Conservation (phyloP, 2,888 invertebrate species). For the Chaetoderma sp. region DNA sequence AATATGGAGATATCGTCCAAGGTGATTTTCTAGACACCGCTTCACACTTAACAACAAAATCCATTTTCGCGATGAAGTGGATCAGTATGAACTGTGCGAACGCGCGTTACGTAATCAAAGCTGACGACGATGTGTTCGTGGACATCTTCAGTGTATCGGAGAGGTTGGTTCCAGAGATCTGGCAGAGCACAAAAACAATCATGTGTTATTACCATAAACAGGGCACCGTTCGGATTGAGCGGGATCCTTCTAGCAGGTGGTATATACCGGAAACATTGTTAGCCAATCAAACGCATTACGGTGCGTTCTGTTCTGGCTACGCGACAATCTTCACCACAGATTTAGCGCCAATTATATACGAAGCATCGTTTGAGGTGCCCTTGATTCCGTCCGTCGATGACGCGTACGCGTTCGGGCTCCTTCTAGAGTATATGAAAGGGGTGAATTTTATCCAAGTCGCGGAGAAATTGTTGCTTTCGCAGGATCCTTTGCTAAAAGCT, state of each 20-base stretch:
- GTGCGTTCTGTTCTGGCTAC: slow-evolving; percentile 2
- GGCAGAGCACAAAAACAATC: background rate
- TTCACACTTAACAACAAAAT: background rate
- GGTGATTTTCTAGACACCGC: background rate
- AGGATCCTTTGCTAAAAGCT: background rate
- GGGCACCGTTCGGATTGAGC: background rate
- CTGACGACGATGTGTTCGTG: background rate
- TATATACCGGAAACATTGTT: background rate
- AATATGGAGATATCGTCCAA: background rate
- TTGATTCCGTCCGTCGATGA: background rate
- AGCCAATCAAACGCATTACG: background rate
- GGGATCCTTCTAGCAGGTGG: background rate
- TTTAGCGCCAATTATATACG: background rate
- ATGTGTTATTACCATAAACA: background rate
- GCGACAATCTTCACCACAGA: background rate
- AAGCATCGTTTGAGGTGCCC: background rate
- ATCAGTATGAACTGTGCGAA: background rate
- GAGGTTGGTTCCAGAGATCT: background rate
- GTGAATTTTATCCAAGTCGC: background rate
- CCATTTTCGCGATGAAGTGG: background rate
- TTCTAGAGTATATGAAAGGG: too few species aligned
- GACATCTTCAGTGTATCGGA: background rate
- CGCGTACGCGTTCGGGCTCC: background rate
- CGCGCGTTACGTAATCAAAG: slow-evolving; percentile 3
- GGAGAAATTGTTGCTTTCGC: background rate